Percentiles rank a stretch among this genome's conserved stretches.
phyloP scores from a whole-genome alignment of 2,888 invertebrate genomes.

The Colostygia pectinataria region DNA sequence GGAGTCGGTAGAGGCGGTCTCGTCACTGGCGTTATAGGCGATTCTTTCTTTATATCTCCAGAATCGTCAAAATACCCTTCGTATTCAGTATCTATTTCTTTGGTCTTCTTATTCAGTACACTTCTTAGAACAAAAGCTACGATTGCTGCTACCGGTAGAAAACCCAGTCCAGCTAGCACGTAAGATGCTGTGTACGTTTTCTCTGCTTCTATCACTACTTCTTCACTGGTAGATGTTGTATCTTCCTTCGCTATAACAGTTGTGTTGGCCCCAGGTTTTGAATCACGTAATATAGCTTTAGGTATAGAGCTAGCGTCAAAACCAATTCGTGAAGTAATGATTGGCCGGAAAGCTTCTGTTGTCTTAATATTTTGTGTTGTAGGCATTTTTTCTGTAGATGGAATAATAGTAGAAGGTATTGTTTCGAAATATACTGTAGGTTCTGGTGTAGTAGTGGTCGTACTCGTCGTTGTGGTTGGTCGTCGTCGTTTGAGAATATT shows the following conservation, averaged over 20 bases:
- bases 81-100: conserved; percentile 82
- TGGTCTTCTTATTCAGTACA: conserved; percentile 79
- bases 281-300: conserved; percentile 44
- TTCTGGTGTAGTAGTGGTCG: conserved; percentile 46
- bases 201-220: conserved; percentile 82
- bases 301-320: conserved; percentile 66
- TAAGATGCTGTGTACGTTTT: conserved; percentile 84
- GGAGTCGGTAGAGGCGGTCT: conserved; percentile 80
- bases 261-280: conserved; percentile 45
- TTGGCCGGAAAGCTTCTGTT: conserved; percentile 53
- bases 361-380: conserved; percentile 40
- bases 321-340: conserved; percentile 73
- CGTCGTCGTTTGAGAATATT: conserved; percentile 65
- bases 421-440: conserved; percentile 34
- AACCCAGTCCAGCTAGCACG: conserved; percentile 83
- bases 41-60: conserved; percentile 77
- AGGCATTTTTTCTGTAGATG: conserved; percentile 27
- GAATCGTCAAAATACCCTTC: conserved; percentile 85
- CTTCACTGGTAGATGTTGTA: conserved; percentile 63
- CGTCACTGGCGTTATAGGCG: conserved; percentile 79
- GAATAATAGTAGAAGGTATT: conserved; percentile 7
- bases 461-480: conserved; percentile 73
- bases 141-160: conserved; percentile 83
- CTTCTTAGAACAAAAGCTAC: conserved; percentile 81
- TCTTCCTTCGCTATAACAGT: conserved; percentile 50